phyloP scores from a whole-genome alignment of 2,113 vertebrate species.

The Halichoeres trimaculatus region DNA sequence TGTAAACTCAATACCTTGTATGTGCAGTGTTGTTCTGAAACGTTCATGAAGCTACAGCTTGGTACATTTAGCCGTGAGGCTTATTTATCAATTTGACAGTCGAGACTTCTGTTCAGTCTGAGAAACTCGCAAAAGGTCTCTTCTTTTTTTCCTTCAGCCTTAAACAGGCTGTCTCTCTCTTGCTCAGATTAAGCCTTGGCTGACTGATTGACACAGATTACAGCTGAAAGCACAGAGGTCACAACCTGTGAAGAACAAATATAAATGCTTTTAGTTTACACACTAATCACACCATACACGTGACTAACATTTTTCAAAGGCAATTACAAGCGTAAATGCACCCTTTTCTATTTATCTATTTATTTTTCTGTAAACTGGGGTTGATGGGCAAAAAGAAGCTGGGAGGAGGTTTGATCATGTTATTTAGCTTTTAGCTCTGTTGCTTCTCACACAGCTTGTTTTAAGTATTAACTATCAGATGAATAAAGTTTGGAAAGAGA shows the following conservation, averaged over 20 bases:
- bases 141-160: conserved; percentile 37
- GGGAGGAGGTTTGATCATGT: not conserved
- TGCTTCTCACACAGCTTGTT: too few species aligned
- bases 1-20: not conserved
- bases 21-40: not conserved
- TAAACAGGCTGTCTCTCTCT: conserved; percentile 50
- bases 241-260: conserved; percentile 59
- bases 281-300: conserved; percentile 1
- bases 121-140: conserved; percentile 7
- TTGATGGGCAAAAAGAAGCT: not conserved
- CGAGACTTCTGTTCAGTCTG: conserved; percentile 1
- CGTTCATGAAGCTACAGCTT: not conserved
- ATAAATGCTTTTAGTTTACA: conserved; percentile 45
- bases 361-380: not conserved
- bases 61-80: conserved; percentile 3
- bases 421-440: not conserved
- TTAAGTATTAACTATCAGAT: too few species aligned
- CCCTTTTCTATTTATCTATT: too few species aligned
- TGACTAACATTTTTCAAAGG: not conserved
- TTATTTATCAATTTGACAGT: not conserved
- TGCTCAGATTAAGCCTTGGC: conserved; percentile 67
- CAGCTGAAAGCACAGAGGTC: conserved; percentile 70
- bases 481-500: too few species aligned
- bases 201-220: conserved; percentile 79
- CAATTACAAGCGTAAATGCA: not conserved